A percentile compares a stretch with the other conserved stretches of the same genome.
These are phyloP conservation scores for Drosophila arizonae DNA, from an alignment of 1,140 invertebrate genomes.

Conservation along the genomic window DNA sequence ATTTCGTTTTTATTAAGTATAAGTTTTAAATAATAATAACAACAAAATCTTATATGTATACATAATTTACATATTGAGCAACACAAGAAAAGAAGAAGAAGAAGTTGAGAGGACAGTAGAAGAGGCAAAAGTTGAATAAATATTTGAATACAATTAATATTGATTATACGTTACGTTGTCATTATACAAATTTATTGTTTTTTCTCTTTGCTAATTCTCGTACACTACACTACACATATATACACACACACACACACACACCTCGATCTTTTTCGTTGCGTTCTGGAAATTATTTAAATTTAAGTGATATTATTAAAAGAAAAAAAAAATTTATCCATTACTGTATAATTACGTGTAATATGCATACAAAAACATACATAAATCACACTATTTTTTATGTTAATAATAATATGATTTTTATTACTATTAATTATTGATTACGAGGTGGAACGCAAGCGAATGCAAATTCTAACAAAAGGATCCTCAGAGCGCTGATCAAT, in stretches of 20 bases:
- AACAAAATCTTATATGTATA: conserved; percentile 30
- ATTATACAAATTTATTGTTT: conserved; percentile 41
- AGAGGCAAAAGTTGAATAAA: conserved; percentile 41
- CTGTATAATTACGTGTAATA: conserved; percentile 76
- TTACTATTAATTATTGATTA: conserved; percentile 22
- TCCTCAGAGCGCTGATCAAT: conserved; percentile 46
- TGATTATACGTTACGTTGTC: conserved; percentile 48
- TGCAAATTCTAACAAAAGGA: conserved; percentile 62
- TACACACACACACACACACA: conserved; percentile 31
- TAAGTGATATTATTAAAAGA: conserved; percentile 78
- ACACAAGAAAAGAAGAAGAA: conserved; percentile 37
- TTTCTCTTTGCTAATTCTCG: conserved; percentile 63
- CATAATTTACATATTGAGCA: conserved; percentile 19
- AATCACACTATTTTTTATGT: conserved; percentile 47
- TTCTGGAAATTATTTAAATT: conserved; percentile 81
- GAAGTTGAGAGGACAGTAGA: conserved; percentile 14
- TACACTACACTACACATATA: conserved; percentile 30
- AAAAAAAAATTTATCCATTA: conserved; percentile 63
- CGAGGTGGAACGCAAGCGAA: conserved; percentile 31
- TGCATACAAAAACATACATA: conserved; percentile 39
- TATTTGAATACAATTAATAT: conserved; percentile 33
- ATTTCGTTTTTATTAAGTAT: conserved; percentile 77
- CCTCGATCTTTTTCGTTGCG: conserved; percentile 74
- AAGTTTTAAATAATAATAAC: conserved; percentile 61
- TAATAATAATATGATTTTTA: conserved; percentile 36